Conservation (phyloP, 1,140 invertebrate species). For the Trachelipus rathkii region DNA sequence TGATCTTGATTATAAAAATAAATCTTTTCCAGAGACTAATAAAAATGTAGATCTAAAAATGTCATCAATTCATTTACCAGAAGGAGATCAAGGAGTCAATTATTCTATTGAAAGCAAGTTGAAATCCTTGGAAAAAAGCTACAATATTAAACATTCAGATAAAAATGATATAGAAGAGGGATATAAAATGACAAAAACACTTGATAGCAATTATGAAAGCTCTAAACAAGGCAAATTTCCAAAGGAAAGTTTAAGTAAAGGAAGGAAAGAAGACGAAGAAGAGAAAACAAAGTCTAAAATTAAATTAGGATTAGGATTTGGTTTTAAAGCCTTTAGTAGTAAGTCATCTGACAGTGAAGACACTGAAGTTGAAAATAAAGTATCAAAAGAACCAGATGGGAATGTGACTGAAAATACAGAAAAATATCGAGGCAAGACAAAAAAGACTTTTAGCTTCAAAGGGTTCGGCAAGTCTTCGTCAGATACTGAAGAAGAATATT, state of each 20-base stretch:
- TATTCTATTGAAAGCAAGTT: neutral
- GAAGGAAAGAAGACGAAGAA: constrained; percentile 33
- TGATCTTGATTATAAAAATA: constrained; percentile 1
- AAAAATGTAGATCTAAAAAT: neutral
- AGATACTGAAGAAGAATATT: constrained; percentile 34
- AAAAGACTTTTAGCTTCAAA: constrained; percentile 37
- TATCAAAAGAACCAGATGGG: constrained; percentile 30
- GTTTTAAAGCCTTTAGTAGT: constrained; percentile 27
- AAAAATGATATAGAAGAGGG: neutral
- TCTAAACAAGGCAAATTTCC: neutral
- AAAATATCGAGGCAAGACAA: constrained; percentile 30
- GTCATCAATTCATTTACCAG: neutral
- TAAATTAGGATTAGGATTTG: constrained; percentile 39
- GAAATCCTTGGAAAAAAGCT: neutral
- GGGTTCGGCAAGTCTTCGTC: constrained; percentile 31
- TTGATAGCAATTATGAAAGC: neutral
- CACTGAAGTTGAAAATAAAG: constrained; percentile 23
- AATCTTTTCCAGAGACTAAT: neutral
- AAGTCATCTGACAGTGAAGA: constrained; percentile 39
- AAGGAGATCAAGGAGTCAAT: neutral
- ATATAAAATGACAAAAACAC: neutral
- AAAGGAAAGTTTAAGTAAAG: neutral
- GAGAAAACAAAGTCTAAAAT: constrained; percentile 32
- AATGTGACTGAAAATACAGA: constrained; percentile 25
- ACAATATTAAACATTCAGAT: neutral